phyloP scores from a whole-genome alignment of 2,113 vertebrate species.

The Sciurus niger region DNA sequence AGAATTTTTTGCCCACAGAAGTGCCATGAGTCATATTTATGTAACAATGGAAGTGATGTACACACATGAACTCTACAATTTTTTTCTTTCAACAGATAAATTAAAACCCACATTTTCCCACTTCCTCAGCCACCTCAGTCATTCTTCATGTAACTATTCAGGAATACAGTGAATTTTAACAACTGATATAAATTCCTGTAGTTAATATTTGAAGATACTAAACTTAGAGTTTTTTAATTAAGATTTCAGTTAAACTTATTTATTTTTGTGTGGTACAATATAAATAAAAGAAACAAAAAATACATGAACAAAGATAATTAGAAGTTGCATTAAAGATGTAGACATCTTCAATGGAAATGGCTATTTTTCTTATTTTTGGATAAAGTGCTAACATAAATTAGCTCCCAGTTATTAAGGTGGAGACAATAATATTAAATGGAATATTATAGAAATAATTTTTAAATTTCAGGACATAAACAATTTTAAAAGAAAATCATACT shows the following conservation, averaged over 20 bases:
- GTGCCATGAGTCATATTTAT: neutral
- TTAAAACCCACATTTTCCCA: neutral
- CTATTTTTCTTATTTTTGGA: neutral
- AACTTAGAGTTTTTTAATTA: neutral
- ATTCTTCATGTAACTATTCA: neutral
- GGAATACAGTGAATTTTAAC: neutral
- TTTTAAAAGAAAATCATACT: neutral
- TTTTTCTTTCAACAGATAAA: neutral
- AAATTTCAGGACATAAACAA: neutral
- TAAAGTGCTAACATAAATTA: neutral
- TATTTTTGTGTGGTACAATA: neutral
- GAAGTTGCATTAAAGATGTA: neutral
- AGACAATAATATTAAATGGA: neutral
- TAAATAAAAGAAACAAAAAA: neutral
- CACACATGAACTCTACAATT: neutral
- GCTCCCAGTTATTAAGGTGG: neutral
- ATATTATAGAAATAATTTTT: neutral
- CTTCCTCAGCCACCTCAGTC: neutral
- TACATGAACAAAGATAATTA: neutral
- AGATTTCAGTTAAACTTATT: neutral
- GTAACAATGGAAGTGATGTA: neutral
- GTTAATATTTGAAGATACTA: neutral
- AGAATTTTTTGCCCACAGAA: neutral
- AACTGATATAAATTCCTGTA: neutral
- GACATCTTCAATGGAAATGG: neutral